Conservation (phyloP, 2,113 vertebrate species). For the Ia io region DNA sequence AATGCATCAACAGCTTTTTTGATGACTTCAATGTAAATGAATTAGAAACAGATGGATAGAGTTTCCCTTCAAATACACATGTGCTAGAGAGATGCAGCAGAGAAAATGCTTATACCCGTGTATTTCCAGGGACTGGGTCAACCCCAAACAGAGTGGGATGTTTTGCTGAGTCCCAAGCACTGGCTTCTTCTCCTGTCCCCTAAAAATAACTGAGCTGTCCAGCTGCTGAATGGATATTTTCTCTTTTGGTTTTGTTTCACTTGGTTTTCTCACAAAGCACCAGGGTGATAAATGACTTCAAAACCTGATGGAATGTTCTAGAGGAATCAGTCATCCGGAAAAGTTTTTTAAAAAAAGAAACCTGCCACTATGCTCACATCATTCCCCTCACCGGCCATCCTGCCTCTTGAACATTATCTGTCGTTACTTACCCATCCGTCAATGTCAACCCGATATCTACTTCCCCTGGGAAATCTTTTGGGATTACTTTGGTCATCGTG, state of each 20-base stretch:
- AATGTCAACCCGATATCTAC: constrained; percentile 48
- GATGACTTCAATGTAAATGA: constrained; percentile 60
- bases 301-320: constrained; percentile 62
- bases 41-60: constrained; percentile 70
- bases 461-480: constrained; percentile 50
- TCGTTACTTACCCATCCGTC: constrained; percentile 25
- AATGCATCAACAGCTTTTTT: constrained; percentile 33
- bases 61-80: constrained; percentile 64
- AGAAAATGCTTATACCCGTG: constrained; percentile 64
- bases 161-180: constrained; percentile 71
- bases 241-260: constrained; percentile 61
- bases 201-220: constrained; percentile 75
- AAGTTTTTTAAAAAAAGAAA: constrained; percentile 9
- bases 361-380: constrained; percentile 48
- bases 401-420: constrained; percentile 50
- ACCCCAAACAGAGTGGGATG: constrained; percentile 47
- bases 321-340: constrained; percentile 38
- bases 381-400: constrained; percentile 26
- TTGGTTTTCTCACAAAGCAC: constrained; percentile 64
- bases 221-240: constrained; percentile 67
- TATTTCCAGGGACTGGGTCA: constrained; percentile 62
- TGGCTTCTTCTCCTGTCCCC: constrained; percentile 48
- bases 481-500: constrained; percentile 20
- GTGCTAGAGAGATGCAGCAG: constrained; percentile 41
- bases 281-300: constrained; percentile 67